Percentiles rank a stretch among this genome's conserved stretches.
phyloP scores from a whole-genome alignment of 2,797 vertebrate genomes.

The Myripristis murdjan region DNA sequence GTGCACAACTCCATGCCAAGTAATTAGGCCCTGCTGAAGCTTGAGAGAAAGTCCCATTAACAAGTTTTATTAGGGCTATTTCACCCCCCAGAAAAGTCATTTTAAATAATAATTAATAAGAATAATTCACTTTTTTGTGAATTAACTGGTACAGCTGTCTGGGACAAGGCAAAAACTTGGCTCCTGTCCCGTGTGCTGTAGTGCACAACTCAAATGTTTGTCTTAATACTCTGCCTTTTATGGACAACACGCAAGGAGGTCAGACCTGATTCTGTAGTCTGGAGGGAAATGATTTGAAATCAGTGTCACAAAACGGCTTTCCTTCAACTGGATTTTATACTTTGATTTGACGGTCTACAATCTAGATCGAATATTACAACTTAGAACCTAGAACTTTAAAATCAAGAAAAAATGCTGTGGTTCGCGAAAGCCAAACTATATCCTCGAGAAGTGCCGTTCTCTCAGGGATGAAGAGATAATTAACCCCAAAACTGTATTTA shows the following conservation, averaged over 20 bases:
- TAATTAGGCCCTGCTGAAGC: too few species aligned
- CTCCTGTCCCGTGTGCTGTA: neutral
- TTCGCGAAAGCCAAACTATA: neutral
- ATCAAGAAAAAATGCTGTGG: neutral
- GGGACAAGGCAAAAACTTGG: slow-evolving; percentile 3
- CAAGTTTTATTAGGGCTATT: too few species aligned
- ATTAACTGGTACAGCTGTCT: neutral
- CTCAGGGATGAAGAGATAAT: too few species aligned
- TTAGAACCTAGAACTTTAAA: too few species aligned
- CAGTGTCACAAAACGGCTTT: neutral
- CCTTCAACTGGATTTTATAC: accelerated
- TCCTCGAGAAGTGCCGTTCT: too few species aligned
- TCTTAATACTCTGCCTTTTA: slow-evolving; percentile 76
- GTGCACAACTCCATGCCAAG: too few species aligned
- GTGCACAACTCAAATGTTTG: neutral
- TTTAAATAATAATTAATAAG: neutral
- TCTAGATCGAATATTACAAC: neutral
- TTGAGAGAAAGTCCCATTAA: neutral
- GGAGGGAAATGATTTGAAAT: neutral
- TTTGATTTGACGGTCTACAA: accelerated
- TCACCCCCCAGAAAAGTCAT: too few species aligned
- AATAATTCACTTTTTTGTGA: neutral
- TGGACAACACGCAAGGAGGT: slow-evolving; percentile 58
- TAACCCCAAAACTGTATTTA: too few species aligned
- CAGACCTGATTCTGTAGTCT: neutral